Percentiles rank a stretch among this genome's conserved stretches.
These are phyloP conservation scores for Phallusia fumigata DNA, from an alignment of 23 tunicate species.

Conservation along the genomic window DNA sequence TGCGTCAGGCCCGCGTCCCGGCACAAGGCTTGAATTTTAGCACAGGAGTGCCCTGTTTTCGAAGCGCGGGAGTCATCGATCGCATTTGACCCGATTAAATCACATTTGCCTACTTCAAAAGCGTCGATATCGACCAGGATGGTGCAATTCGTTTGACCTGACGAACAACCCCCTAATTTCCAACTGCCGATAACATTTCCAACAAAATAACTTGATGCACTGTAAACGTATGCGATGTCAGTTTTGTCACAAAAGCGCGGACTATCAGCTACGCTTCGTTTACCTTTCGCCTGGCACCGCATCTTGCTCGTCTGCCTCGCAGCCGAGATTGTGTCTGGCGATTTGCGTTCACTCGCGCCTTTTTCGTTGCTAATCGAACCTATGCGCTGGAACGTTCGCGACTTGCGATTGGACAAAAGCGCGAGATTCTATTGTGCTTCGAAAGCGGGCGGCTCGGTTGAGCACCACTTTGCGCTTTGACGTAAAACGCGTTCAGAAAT, in stretches of 20 bases:
- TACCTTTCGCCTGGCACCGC: not conserved
- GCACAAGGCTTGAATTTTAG: not conserved
- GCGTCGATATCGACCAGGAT: not conserved
- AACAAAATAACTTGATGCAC: too few species aligned
- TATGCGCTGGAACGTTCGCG: not conserved
- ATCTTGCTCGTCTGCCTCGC: not conserved
- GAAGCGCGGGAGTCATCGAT: not conserved
- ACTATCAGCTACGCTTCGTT: not conserved
- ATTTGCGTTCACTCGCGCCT: not conserved
- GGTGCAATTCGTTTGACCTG: too few species aligned
- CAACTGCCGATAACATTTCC: too few species aligned
- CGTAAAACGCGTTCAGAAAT: not conserved
- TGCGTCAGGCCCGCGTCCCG: not conserved
- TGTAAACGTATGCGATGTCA: too few species aligned
- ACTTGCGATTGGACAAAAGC: not conserved
- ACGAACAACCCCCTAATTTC: too few species aligned
- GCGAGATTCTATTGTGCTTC: not conserved
- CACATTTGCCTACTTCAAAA: not conserved
- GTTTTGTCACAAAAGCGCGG: too few species aligned
- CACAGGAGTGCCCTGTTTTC: not conserved
- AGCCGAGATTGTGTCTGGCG: conserved; percentile 3
- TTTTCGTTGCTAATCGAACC: conserved; percentile 1
- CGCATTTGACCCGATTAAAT: not conserved
- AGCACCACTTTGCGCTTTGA: conserved; percentile 5
- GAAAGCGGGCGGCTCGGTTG: not conserved